Base-by-base conservation (phyloP, 2,888 invertebrate genomes). In the Cryptocheilus praepositus region DNA sequence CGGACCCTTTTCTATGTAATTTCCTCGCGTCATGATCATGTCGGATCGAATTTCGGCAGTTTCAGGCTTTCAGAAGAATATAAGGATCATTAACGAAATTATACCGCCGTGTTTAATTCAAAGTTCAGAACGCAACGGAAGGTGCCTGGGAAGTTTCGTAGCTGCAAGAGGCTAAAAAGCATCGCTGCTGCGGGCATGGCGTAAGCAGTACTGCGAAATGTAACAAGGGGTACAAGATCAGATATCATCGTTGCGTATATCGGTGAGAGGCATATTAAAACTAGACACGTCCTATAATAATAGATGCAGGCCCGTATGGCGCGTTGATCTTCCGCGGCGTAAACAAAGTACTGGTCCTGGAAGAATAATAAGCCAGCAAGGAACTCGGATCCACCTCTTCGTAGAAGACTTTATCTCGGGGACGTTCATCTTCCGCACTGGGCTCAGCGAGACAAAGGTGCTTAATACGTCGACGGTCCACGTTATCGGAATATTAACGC, bases 401-500 rank as follows among this genome's bases (percentile, higher is more conserved):
- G 64, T 62, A 66, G 72, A 69, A 74, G 18, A 4, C 16, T 54
- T 77, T 77, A 77, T 77, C 77, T 77, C 28, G 46, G 8, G 44
- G 11, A 64, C 54, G 66, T 71, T 64, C 67, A 64, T 77, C 77
- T 73, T 52, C 52, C 54, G 11, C 5, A n/a, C 13, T 13, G 45
- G 36, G 13, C 13, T 55, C 46, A 36, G 18, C 49, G 61, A 67
- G 51, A 70, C 70, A 66, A 62, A 63, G 66, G 61, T 53, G 56
- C 44, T 52, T 71, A 57, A 67, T 70, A 64, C 21, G 59, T 61
- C 61, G 19, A 11, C 25, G 49, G 55, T 49, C 67, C 57, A 62
- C 63, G 67, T 70, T 77, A 77, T 72, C 72, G 63, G 70, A 77
- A 77, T 77, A 77, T 77, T 77, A 77, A 74, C 72, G 67, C 63